These are phyloP conservation scores for Ceratoteleas bidentatus DNA, from an alignment of 1,140 invertebrate genomes.

Conservation along the genomic window DNA sequence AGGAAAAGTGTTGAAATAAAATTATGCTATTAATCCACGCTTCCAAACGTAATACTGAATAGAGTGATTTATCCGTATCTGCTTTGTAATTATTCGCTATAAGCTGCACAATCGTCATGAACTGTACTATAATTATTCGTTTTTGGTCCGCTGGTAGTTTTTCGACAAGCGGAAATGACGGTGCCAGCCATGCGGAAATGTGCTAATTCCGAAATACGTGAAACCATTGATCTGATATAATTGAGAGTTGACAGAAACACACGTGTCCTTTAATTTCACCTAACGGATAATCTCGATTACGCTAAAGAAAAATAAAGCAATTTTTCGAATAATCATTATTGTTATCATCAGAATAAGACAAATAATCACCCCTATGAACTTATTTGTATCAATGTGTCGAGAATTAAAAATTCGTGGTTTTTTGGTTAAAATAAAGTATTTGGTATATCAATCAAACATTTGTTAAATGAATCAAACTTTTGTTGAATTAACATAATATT, in stretches of 20 bases:
- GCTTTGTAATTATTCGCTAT: conserved; percentile 21
- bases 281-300: conserved; percentile 52
- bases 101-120: conserved; percentile 10
- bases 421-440: no score
- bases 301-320: no score
- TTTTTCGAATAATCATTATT: background rate
- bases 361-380: no score
- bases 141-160: conserved; percentile 40
- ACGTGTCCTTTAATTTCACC: conserved; percentile 41
- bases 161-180: conserved; percentile 53
- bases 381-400: no score
- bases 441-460: no score
- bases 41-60: conserved; percentile 3
- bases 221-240: conserved; percentile 54
- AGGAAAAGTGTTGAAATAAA: no score
- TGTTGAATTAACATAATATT: no score
- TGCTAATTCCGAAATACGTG: conserved; percentile 36
- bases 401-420: no score
- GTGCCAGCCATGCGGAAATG: conserved; percentile 45
- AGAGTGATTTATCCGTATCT: conserved; percentile 14
- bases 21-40: no score
- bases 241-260: conserved; percentile 42
- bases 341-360: background rate
- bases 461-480: no score
- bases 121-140: conserved; percentile 39